Evolutionary conservation across 2,797 vertebrate species (phyloP).

Genomic region (Halcyon smyrnensis): DNA sequence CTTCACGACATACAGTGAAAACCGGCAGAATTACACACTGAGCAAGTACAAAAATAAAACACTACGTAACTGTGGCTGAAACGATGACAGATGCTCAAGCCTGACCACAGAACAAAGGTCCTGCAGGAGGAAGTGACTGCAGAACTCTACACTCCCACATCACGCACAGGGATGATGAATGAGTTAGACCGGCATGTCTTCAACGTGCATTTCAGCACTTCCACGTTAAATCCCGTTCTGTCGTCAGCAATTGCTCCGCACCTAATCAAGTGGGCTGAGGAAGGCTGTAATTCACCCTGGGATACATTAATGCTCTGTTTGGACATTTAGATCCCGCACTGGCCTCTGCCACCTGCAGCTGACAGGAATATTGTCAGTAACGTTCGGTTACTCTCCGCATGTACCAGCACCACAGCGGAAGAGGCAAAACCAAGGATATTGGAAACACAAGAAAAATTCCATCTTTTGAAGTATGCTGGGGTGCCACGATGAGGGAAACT

Average conservation of each 20-base stretch:
- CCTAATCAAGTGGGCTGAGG: not conserved
- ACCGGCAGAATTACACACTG: not conserved
- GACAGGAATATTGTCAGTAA: not conserved
- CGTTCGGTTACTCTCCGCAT: fast-evolving
- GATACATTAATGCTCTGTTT: not conserved
- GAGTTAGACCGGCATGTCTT: fast-evolving
- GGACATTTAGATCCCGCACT: not conserved
- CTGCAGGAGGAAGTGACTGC: not conserved
- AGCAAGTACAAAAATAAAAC: not conserved
- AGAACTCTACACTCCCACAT: not conserved
- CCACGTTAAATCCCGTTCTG: not conserved
- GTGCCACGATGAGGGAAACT: not conserved
- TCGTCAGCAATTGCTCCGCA: not conserved
- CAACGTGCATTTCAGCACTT: not conserved
- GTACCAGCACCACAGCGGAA: not conserved
- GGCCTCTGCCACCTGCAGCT: not conserved
- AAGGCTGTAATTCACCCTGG: not conserved
- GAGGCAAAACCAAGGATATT: not conserved
- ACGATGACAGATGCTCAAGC: not conserved
- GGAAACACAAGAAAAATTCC: not conserved
- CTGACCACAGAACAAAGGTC: not conserved
- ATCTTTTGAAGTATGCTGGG: not conserved
- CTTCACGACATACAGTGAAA: not conserved
- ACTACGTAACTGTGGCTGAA: not conserved
- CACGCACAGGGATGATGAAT: not conserved